Percentiles rank a stretch among this genome's conserved stretches.
Evolutionary conservation across 2,113 vertebrate genomes (phyloP).

Genomic region (Cisticola juncidis): DNA sequence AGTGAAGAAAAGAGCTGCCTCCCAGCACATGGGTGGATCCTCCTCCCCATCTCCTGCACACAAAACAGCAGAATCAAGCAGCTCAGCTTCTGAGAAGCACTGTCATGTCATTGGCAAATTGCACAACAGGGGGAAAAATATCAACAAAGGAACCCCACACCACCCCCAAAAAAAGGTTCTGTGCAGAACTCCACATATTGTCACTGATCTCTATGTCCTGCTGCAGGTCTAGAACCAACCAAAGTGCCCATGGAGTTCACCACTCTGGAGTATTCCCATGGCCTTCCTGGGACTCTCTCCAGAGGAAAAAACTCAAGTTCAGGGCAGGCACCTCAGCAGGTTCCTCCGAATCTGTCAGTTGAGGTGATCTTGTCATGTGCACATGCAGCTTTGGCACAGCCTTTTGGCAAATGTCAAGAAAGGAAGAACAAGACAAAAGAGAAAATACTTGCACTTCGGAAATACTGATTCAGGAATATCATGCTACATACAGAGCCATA

Average conservation of each 20-base stretch:
- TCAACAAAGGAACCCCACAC: background rate
- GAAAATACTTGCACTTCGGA: background rate
- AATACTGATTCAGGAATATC: background rate
- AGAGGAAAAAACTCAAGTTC: background rate
- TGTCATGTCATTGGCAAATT: background rate
- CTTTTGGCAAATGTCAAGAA: background rate
- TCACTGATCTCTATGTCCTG: background rate
- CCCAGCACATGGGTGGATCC: rapidly evolving
- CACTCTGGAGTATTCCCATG: background rate
- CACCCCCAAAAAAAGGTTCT: no score
- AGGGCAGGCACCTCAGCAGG: background rate
- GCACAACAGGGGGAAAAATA: rapidly evolving
- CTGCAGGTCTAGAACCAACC: background rate
- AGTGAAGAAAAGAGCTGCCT: background rate
- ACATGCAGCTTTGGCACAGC: background rate
- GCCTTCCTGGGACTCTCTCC: background rate
- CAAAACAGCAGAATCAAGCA: background rate
- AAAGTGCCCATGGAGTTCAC: background rate
- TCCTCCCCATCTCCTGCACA: background rate
- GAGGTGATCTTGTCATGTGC: background rate
- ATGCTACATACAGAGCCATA: background rate
- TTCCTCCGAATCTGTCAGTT: background rate
- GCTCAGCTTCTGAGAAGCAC: background rate
- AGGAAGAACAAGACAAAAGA: background rate
- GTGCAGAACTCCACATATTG: background rate